Base-by-base conservation (phyloP, 2,113 vertebrate genomes). In the Brachionichthys hirsutus region DNA sequence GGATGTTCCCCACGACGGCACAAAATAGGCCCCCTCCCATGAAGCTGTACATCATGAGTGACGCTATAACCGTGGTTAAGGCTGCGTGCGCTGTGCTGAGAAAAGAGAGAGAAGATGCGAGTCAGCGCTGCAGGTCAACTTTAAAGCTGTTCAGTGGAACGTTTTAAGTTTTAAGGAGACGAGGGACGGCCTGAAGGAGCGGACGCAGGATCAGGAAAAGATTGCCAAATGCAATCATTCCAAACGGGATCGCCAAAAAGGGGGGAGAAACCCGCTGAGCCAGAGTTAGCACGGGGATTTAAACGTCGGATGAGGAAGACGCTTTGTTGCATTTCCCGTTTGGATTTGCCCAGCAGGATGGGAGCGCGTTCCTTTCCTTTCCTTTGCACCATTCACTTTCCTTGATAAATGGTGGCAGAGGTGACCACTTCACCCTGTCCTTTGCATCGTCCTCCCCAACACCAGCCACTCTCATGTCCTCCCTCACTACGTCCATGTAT, bases 21-120 rank as follows among this genome's bases (percentile, higher is more conserved):
- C 94, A 96, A 80, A 95, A 94, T 30, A 96, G 91, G 54, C 94
- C 94, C 18, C 94, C 93, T 85, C 93, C 93, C 94, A 94, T 93
- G 79, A 96, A 94, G 82, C 94, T 95, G 91, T 95, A 93, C 94
- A 95, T 95, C 79, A 82, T 90, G 87, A 84, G 70, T 57, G 54
- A 75, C 24, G 43, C 83, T 72, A 63, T 15, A 11, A 62, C 44
- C 34, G 38, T 3, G 34, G 60, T 56, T 24, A 62, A 60, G 55
- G 67, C 68, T 67, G 47, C 45, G 56, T 18, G 62, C 75, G 77
- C 88, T 86, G 77, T 34, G 20, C 24, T 50, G 24, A 60, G 41
- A 30, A 12, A 70, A 18, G 64, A 35, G 15, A 55, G 17, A 12
- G 10, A 16, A 0, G 17, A 49, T 14, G 9, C 9, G 15, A 59